Evolutionary conservation across 2,797 vertebrate species (phyloP), one percentile per base, ranked within the genome.

Genomic region (Eulemur mongoz): DNA sequence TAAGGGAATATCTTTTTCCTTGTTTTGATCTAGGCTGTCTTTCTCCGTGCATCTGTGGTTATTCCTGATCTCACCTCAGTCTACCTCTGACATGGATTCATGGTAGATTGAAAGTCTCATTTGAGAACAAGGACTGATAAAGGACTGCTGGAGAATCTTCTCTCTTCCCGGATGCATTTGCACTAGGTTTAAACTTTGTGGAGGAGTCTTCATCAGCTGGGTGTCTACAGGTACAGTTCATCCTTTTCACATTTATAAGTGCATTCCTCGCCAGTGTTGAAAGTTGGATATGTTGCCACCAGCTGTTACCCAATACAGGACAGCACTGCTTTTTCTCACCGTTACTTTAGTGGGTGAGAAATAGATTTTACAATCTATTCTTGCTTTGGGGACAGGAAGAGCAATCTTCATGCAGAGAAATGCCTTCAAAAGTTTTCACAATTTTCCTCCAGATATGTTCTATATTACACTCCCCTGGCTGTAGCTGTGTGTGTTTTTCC

Each of bases 381-480:
- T 96, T 95, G 27, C 50, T 91, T 91, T 83, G 79, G 89, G 73
- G 81, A 89, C 35, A 90, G 93, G 50, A 95, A 91, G 70, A 93
- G n/a, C 63, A 87, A 80, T 94, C 20, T 95, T 94, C 18, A 70
- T 84, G 52, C 11, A 70, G 54, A 88, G 61, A 88, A 94, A 92
- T 91, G 54, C 43, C 67, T 92, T 85, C 63, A 76, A 32, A 89
- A 67, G 30, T 84, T 96, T 94, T 88, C 59, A 38, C 23, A 15
- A 17, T 75, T 69, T 90, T 88, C 65, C 45, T 72, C 80, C 9
- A 27, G 67, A 2, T 88, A 35, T 92, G 76, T 69, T 38, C 40
- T 79, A 17, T 89, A 57, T 40, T 30, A 9, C 8, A 22, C 32
- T 43, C 30, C 27, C 32, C 85, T 52, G 38, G 14, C 25, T 91